These are phyloP conservation scores for Anastrepha obliqua DNA, from an alignment of 1,140 invertebrate genomes.

Conservation along the genomic window DNA sequence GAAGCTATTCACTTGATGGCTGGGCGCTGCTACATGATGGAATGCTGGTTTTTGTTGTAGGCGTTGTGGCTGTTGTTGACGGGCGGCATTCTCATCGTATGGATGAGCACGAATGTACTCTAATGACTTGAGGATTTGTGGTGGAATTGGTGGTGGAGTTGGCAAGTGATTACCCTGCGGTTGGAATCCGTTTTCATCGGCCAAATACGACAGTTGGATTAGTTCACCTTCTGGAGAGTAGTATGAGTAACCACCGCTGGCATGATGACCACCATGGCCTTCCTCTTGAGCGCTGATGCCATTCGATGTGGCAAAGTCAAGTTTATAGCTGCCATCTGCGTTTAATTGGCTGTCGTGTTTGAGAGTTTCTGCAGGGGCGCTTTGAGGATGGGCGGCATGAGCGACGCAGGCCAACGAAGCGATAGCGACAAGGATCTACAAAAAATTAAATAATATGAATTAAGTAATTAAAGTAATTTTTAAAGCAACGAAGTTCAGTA, in stretches of 20 bases:
- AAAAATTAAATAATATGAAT: not conserved
- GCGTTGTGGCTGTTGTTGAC: not conserved
- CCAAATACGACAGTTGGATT: conserved; percentile 77
- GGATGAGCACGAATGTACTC: conserved; percentile 76
- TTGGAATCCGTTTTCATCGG: conserved; percentile 79
- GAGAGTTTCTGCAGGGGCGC: conserved; percentile 17
- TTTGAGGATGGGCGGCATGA: not conserved
- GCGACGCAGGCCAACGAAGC: conserved; percentile 62
- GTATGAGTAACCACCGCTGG: conserved; percentile 68
- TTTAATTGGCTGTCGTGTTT: conserved; percentile 44
- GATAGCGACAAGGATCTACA: conserved; percentile 65
- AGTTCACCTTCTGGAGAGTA: conserved; percentile 73
- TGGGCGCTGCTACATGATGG: not conserved
- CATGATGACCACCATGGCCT: conserved; percentile 73
- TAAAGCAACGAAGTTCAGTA: not conserved
- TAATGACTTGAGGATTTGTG: conserved; percentile 72
- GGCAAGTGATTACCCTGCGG: conserved; percentile 76
- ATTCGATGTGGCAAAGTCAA: conserved; percentile 78
- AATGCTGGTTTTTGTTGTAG: conserved; percentile 8
- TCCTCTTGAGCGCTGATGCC: conserved; percentile 78
- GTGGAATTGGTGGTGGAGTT: conserved; percentile 74
- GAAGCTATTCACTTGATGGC: conserved; percentile 14
- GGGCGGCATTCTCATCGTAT: conserved; percentile 15
- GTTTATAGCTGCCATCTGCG: conserved; percentile 76
- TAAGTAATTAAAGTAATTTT: not conserved